Evolutionary conservation across 1,140 invertebrate species (phyloP).

Genomic region (Zaprionus davidi): DNA sequence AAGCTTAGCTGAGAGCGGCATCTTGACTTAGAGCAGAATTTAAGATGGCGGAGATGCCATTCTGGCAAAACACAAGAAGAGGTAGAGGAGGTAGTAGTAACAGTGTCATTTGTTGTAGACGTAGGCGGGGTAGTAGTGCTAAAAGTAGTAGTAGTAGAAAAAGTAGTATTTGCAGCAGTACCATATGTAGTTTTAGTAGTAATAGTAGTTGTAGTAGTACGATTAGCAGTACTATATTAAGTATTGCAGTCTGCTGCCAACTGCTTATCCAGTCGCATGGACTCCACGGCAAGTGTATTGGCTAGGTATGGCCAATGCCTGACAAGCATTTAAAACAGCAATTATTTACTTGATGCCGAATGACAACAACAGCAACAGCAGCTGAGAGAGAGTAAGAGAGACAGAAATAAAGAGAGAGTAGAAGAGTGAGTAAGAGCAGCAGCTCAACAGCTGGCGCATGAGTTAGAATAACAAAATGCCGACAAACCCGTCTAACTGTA

Average conservation of each 20-base stretch:
- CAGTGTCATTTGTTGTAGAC: too few species aligned
- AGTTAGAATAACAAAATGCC: constrained; percentile 59
- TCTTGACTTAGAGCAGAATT: background rate
- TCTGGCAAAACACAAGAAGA: background rate
- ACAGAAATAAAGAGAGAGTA: background rate
- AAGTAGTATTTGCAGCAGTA: too few species aligned
- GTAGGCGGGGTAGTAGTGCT: too few species aligned
- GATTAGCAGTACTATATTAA: too few species aligned
- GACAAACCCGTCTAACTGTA: background rate
- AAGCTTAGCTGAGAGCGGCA: background rate
- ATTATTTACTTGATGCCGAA: constrained; percentile 80
- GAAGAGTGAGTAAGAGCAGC: background rate
- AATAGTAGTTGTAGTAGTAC: too few species aligned
- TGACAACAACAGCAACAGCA: constrained; percentile 63
- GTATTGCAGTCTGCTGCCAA: constrained; percentile 2
- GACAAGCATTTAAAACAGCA: constrained; percentile 83
- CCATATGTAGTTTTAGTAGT: too few species aligned
- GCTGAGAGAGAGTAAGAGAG: background rate
- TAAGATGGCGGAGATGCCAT: background rate
- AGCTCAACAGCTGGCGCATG: constrained; percentile 21
- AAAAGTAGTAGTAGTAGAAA: too few species aligned
- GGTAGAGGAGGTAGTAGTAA: too few species aligned
- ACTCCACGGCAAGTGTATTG: background rate
- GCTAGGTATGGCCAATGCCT: constrained; percentile 58
- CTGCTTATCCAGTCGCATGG: background rate